Evolutionary conservation across 2,113 vertebrate genomes (phyloP).

Genomic region (Nipponia nippon): DNA sequence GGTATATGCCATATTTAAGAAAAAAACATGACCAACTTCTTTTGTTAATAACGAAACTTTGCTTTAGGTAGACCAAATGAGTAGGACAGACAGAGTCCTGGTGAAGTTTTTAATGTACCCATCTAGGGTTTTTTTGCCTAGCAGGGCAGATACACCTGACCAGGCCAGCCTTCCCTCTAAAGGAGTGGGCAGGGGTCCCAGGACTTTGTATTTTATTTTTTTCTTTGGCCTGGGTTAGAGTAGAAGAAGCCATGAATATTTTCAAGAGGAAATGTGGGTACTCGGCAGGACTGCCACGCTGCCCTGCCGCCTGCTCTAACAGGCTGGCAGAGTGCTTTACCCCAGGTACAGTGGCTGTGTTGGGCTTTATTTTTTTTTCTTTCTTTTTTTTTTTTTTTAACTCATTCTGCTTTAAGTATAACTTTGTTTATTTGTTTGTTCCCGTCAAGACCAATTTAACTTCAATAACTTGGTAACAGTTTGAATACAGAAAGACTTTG

Average conservation of each 20-base stretch:
- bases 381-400: background rate
- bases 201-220: background rate
- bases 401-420: constrained; percentile 31
- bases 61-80: background rate
- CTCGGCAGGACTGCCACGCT: background rate
- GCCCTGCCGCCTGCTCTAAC: background rate
- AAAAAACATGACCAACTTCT: background rate
- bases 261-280: background rate
- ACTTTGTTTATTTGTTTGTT: constrained; percentile 31
- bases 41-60: background rate
- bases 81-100: background rate
- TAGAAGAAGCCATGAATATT: background rate
- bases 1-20: background rate
- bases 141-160: background rate
- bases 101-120: background rate
- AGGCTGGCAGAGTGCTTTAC: background rate
- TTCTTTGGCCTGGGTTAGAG: background rate
- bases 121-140: fast-evolving
- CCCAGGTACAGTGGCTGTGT: background rate
- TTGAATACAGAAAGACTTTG: constrained; percentile 44
- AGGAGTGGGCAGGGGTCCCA: background rate
- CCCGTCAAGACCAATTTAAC: constrained; percentile 12
- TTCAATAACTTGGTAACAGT: constrained; percentile 24
- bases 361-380: background rate
- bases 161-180: background rate